Evolutionary conservation across 1,140 invertebrate species (phyloP), one percentile per base, ranked within the genome.

Genomic region (Sycophaga agraensis): DNA sequence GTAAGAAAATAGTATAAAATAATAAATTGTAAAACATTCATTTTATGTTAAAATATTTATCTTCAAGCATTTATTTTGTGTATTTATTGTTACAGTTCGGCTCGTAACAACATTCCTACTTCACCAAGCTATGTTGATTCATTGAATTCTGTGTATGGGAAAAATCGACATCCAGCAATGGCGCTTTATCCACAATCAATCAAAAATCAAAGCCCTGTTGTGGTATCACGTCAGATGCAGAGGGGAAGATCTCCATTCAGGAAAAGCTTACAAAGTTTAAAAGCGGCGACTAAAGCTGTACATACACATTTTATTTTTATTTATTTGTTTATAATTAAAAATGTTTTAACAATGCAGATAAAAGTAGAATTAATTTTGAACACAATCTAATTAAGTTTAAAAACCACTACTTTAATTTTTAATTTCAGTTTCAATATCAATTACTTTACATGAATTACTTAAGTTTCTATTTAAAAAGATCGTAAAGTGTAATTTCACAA

Each of bases 211-310:
- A 59, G 16, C n/a, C 40, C 59, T 26, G 6, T 59, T 31, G 9
- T 45, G 11, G 21, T 37, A 28, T 19, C 22, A 46, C 70, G 68
- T 16, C 71, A 71, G 53, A 12, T 78, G 6, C 54, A 70, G 22
- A 71, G 77, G 65, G 77, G 71, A 64, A 65, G 76, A 45, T 76
- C 75, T 34, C 73, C 76, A 6, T 77, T 70, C 28, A 73, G 69
- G 62, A 72, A 73, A 56, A 61, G 34, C 7, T 46, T 60, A 37
- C 49, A 60, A 35, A 54, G 21, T 16, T 53, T 54, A 4, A 46
- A 55, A 53, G 24, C 59, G 12, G 51, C 22, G 2, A 28, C 21
- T 2, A 55, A 61, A 61, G n/a, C 34, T 24, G 40, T 60, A 51
- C 8, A 14, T 34, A 45, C 19, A 22, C 17, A 12, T 54, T 51